phyloP scores from a whole-genome alignment of 2,113 vertebrate genomes.

The Hydropotes inermis region DNA sequence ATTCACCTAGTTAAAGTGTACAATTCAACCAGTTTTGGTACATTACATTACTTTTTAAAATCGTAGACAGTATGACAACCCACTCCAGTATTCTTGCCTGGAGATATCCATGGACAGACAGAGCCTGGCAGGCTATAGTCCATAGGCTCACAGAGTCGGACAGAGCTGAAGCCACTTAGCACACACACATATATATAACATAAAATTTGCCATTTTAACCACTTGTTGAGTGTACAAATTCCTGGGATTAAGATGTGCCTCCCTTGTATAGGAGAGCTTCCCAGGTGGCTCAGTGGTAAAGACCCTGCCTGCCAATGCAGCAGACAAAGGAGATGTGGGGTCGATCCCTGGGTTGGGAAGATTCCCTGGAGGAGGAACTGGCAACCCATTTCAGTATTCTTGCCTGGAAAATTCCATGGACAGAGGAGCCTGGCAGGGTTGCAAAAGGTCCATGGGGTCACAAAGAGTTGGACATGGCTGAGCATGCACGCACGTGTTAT shows the following conservation, averaged over 20 bases:
- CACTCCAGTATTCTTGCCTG: neutral
- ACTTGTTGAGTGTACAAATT: neutral
- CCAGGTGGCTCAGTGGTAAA: neutral
- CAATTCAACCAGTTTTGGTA: neutral
- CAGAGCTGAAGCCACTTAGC: neutral
- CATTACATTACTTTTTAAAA: neutral
- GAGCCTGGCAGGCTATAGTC: neutral
- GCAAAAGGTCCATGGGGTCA: neutral
- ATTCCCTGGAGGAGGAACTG: neutral
- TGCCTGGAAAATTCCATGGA: neutral
- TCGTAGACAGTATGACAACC: neutral
- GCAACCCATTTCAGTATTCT: neutral
- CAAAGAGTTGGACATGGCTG: neutral
- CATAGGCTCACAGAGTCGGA: neutral
- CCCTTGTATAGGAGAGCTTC: neutral
- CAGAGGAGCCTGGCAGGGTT: neutral
- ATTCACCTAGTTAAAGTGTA: neutral
- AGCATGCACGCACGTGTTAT: accelerated
- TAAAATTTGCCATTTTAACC: neutral
- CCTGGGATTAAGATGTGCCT: neutral
- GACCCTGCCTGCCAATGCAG: neutral
- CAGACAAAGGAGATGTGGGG: neutral
- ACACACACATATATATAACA: accelerated
- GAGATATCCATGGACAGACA: neutral
- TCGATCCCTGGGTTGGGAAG: neutral